phyloP scores from a whole-genome alignment of 1,140 invertebrate genomes.

The Chlorops oryzae region DNA sequence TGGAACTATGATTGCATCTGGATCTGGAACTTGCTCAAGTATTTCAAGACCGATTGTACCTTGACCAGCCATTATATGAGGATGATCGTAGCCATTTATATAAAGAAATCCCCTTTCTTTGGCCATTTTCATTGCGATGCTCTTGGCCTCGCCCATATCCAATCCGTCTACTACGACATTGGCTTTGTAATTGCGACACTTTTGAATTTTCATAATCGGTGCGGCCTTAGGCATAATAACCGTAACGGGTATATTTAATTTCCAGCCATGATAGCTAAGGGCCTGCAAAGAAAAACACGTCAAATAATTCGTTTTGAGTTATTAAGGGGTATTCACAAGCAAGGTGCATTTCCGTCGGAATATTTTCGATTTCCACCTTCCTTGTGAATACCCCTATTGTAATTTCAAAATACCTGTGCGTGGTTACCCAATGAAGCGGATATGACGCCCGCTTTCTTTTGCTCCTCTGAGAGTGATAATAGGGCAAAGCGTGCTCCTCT shows the following conservation, averaged over 20 bases:
- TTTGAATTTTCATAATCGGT: constrained; percentile 89
- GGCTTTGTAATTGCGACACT: constrained; percentile 77
- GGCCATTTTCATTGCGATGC: constrained; percentile 66
- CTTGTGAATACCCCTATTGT: too few relatives aligned
- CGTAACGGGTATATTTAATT: constrained; percentile 75
- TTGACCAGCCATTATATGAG: constrained; percentile 88
- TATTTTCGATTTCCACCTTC: too few relatives aligned
- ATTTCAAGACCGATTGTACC: constrained; percentile 90
- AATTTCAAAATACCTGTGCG: constrained; percentile 57
- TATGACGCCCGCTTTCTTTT: constrained; percentile 74
- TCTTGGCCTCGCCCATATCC: constrained; percentile 81
- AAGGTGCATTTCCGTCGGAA: too few relatives aligned
- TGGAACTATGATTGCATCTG: constrained; percentile 75
- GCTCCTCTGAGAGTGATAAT: constrained; percentile 63
- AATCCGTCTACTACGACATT: constrained; percentile 76
- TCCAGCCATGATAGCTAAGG: constrained; percentile 78
- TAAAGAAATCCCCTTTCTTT: constrained; percentile 69
- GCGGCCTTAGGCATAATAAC: constrained; percentile 91
- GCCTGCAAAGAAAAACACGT: too few relatives aligned
- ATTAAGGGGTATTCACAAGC: background rate
- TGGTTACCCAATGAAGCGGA: constrained; percentile 91
- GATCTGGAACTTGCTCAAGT: constrained; percentile 71
- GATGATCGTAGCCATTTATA: constrained; percentile 80
- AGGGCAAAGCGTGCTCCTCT: constrained; percentile 83
- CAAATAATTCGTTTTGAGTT: background rate